Evolutionary conservation across 35 echinoderm and acorn worm genomes (phyloP).

Genomic region (Strongylocentrotus purpuratus): DNA sequence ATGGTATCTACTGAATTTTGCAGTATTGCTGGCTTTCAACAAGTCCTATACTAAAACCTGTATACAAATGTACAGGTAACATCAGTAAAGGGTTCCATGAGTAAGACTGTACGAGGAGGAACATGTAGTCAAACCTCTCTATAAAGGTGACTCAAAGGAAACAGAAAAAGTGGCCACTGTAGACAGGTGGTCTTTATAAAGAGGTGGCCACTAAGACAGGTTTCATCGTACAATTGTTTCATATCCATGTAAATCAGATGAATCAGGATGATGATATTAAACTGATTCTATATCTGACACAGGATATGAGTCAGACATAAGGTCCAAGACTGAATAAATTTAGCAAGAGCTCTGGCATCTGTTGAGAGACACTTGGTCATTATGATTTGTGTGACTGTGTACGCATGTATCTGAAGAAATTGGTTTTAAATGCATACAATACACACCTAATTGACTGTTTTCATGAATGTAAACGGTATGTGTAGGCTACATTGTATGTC

Average conservation of each 20-base stretch:
- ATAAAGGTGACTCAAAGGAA: too few relatives aligned
- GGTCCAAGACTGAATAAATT: not conserved
- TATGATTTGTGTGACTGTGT: not conserved
- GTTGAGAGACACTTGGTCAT: not conserved
- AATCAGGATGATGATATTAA: not conserved
- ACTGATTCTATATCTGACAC: not conserved
- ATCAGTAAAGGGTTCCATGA: too few relatives aligned
- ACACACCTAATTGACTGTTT: not conserved
- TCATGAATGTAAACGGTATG: not conserved
- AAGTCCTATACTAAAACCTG: too few relatives aligned
- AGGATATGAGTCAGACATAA: constrained; percentile 9
- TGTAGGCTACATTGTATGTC: not conserved
- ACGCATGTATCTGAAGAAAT: not conserved
- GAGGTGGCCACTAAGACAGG: too few relatives aligned
- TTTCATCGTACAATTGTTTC: too few relatives aligned
- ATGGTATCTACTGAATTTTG: too few relatives aligned
- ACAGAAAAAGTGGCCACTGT: too few relatives aligned
- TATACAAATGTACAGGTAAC: too few relatives aligned
- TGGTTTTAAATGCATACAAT: not conserved
- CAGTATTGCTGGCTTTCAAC: too few relatives aligned
- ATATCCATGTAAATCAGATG: not conserved
- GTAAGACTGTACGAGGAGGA: too few relatives aligned
- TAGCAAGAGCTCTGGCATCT: not conserved
- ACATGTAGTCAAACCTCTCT: too few relatives aligned
- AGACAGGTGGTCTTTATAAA: too few relatives aligned